A percentile compares a stretch with the other conserved stretches of the same genome.
phyloP scores from a whole-genome alignment of 2,113 vertebrate genomes.

The Phalacrocorax carbo region DNA sequence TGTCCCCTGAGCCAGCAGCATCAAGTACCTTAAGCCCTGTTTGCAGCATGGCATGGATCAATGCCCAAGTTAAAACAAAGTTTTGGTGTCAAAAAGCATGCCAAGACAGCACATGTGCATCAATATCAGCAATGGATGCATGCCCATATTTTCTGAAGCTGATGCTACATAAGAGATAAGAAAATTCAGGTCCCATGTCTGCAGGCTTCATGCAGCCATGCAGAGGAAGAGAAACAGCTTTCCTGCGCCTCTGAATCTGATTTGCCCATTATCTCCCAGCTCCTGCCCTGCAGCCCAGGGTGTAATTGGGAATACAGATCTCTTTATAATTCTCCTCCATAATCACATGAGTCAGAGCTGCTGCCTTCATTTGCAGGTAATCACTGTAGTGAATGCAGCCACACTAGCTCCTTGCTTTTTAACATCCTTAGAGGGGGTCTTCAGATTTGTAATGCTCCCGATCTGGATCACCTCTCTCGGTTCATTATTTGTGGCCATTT shows the following conservation, averaged over 20 bases:
- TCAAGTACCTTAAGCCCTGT: not conserved
- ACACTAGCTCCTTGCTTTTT: conserved; percentile 3
- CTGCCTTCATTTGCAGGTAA: conserved; percentile 57
- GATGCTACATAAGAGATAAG: not conserved
- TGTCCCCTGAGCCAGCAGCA: not conserved
- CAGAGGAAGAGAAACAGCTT: conserved; percentile 1
- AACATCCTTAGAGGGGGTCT: not conserved
- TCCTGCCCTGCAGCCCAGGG: not conserved
- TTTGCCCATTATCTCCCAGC: conserved; percentile 47
- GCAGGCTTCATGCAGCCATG: not conserved
- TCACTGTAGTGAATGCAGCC: conserved; percentile 34
- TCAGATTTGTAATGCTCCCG: not conserved
- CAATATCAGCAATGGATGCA: not conserved
- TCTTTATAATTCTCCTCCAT: conserved; percentile 54
- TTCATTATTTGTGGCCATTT: not conserved
- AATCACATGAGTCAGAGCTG: conserved; percentile 55
- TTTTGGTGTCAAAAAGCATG: not conserved
- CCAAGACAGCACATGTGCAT: not conserved
- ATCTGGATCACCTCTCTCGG: not conserved
- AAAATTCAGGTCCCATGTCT: not conserved
- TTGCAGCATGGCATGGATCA: not conserved
- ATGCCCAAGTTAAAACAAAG: not conserved
- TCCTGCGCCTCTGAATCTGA: not conserved
- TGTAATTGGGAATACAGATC: conserved; percentile 31
- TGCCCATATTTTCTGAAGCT: not conserved